Evolutionary conservation across 1,140 invertebrate genomes (phyloP).

Genomic region (Trichogramma pretiosum): DNA sequence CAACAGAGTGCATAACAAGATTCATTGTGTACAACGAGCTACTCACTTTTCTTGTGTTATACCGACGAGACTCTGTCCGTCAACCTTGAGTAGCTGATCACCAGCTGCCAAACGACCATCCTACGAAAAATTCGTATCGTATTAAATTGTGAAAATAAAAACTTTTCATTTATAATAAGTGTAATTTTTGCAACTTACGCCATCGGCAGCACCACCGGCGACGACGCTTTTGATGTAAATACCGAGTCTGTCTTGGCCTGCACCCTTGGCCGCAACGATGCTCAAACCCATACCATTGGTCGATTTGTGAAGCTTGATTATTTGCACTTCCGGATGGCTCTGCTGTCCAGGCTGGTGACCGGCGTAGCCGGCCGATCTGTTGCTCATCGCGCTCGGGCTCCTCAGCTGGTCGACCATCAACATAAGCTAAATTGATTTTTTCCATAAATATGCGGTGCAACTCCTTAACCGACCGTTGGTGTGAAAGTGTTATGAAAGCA

Average conservation of each 20-base stretch:
- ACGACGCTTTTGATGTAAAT: conserved; percentile 99
- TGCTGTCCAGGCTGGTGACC: conserved; percentile 32
- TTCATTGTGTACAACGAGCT: no score
- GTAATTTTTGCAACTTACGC: no score
- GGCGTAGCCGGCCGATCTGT: conserved; percentile 48
- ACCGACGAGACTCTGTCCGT: conserved; percentile 91
- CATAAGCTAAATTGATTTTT: background rate
- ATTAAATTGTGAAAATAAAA: no score
- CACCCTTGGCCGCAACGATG: conserved; percentile 87
- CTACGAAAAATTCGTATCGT: conserved; percentile 31
- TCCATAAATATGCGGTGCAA: no score
- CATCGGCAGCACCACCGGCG: conserved; percentile 87
- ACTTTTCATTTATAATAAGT: no score
- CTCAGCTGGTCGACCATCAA: conserved; percentile 39
- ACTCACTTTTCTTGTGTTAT: conserved; percentile 88
- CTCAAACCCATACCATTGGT: conserved; percentile 87
- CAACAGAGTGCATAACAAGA: background rate
- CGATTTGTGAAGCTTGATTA: conserved; percentile 85
- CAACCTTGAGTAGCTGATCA: conserved; percentile 94
- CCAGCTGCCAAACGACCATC: conserved; percentile 91
- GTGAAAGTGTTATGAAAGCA: background rate
- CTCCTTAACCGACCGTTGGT: no score
- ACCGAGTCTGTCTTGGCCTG: conserved; percentile 81
- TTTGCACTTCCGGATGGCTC: conserved; percentile 63
- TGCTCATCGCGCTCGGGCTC: conserved; percentile 55